phyloP scores from a whole-genome alignment of 2,797 vertebrate genomes.

The Tokudaia muenninki region DNA sequence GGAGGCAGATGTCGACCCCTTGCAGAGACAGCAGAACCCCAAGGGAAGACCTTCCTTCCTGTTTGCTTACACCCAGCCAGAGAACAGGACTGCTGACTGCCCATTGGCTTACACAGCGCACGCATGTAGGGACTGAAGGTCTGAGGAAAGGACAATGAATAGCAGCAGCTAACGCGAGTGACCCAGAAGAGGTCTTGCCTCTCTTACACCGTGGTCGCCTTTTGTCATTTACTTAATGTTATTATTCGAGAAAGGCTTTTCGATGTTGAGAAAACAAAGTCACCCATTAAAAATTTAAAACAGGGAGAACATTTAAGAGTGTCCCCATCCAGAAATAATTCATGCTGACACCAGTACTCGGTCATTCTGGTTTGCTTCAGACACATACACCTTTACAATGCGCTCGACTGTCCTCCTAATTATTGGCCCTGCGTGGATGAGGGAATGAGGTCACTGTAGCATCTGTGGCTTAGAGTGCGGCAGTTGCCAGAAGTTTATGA shows the following conservation, averaged over 20 bases:
- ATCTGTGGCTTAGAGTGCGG: neutral
- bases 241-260: conserved; percentile 5
- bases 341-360: neutral
- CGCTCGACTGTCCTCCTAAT: neutral
- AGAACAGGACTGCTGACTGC: neutral
- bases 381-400: neutral
- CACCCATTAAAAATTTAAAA: neutral
- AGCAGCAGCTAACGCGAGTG: neutral
- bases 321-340: conserved; percentile 7
- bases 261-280: conserved; percentile 20
- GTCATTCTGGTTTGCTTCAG: neutral
- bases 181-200: neutral
- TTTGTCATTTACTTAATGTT: conserved; percentile 12
- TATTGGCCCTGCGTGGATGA: neutral
- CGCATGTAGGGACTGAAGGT: neutral
- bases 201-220: neutral
- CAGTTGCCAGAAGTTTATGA: neutral
- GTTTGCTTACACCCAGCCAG: neutral
- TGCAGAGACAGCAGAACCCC: neutral
- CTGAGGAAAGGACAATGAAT: neutral
- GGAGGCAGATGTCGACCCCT: neutral
- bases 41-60: neutral
- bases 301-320: neutral
- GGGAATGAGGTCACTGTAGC: neutral
- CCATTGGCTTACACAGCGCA: neutral